Conservation (phyloP, 1,140 invertebrate species). For the Drosophila ananassae region DNA sequence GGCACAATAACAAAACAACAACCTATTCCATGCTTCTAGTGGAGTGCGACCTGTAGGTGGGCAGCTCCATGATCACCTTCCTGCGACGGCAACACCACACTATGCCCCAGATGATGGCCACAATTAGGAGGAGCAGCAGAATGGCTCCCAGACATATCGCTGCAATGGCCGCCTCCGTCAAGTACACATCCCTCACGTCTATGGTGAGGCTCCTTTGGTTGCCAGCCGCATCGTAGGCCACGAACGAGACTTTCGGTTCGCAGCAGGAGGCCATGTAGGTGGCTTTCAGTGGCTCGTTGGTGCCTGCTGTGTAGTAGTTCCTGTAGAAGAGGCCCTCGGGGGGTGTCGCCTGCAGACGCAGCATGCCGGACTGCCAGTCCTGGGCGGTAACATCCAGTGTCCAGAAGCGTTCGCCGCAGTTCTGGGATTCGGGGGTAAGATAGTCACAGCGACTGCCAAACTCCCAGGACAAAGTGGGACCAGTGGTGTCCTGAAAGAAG, state of each 20-base stretch:
- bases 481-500: constrained; percentile 75
- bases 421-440: constrained; percentile 58
- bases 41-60: constrained; percentile 84
- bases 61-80: constrained; percentile 85
- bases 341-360: constrained; percentile 86
- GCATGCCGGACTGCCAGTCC: constrained; percentile 86
- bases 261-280: constrained; percentile 87
- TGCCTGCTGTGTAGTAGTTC: constrained; percentile 86
- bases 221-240: constrained; percentile 86
- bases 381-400: constrained; percentile 86
- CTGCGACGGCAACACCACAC: constrained; percentile 85
- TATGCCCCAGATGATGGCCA: constrained; percentile 84
- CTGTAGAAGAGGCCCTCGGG: constrained; percentile 84
- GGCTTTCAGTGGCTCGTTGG: constrained; percentile 85
- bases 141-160: constrained; percentile 85
- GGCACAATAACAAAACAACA: constrained; percentile 38
- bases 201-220: constrained; percentile 86
- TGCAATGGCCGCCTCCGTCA: constrained; percentile 85
- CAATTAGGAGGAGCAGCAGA: constrained; percentile 85
- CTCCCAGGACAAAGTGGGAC: constrained; percentile 83
- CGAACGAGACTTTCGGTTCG: constrained; percentile 85
- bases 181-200: constrained; percentile 85
- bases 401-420: constrained; percentile 86
- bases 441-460: constrained; percentile 84
- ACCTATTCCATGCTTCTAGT: constrained; percentile 79